Conservation (phyloP, 2,797 vertebrate genomes). For the Clarias pachynema region DNA sequence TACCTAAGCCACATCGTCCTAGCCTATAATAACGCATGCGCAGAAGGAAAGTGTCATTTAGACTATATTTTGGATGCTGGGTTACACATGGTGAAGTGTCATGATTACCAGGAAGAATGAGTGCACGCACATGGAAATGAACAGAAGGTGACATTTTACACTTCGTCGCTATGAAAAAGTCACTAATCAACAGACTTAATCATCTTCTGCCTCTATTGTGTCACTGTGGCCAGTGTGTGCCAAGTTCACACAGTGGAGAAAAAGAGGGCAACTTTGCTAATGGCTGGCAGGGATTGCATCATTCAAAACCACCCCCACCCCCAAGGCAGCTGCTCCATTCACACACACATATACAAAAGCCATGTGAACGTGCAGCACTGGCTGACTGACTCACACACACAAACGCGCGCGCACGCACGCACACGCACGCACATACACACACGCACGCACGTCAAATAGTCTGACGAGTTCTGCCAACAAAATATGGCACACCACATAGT, state of each 20-base stretch:
- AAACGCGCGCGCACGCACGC: neutral
- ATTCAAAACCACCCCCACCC: slow-evolving; percentile 51
- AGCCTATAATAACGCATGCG: neutral
- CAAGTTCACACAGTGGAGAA: slow-evolving; percentile 52
- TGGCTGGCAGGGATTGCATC: slow-evolving; percentile 65
- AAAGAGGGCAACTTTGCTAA: slow-evolving; percentile 59
- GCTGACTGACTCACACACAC: slow-evolving; percentile 33
- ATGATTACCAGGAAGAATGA: slow-evolving; percentile 13
- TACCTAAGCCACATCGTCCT: neutral
- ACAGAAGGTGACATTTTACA: slow-evolving; percentile 48
- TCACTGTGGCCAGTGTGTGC: slow-evolving; percentile 41
- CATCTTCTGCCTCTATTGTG: slow-evolving; percentile 51
- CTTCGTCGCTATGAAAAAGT: slow-evolving; percentile 40
- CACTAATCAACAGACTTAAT: slow-evolving; percentile 40
- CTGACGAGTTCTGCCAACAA: slow-evolving; percentile 26
- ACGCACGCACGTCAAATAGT: slow-evolving; percentile 3
- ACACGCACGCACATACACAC: neutral
- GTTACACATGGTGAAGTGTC: slow-evolving; percentile 4
- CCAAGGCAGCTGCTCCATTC: slow-evolving; percentile 59
- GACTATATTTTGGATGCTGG: neutral
- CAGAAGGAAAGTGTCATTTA: neutral
- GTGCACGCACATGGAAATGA: slow-evolving; percentile 29
- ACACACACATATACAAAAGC: slow-evolving; percentile 51
- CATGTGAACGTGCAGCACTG: slow-evolving; percentile 43
- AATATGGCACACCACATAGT: slow-evolving; percentile 28